Base-by-base conservation (phyloP, 2,797 vertebrate genomes). In the Hypotaenidia okinawae region DNA sequence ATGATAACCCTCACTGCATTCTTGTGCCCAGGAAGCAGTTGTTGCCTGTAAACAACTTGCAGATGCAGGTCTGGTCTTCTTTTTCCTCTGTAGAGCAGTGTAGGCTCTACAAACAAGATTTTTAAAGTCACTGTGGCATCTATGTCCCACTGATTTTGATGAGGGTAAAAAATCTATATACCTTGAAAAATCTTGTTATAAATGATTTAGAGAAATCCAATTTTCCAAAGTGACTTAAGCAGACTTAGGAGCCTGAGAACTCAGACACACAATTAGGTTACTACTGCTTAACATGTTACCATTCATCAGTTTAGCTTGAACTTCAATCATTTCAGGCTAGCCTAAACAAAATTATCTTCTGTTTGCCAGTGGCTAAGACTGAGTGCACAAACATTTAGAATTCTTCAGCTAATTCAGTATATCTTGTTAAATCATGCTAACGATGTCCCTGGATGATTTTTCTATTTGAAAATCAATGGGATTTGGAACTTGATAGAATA, bases 201-300 rank as follows among this genome's bases (percentile, higher is more conserved):
- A 93, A 95, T 90, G 90, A 95, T 93, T 87, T 95, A 17, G 67
- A 2, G 5, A 94, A 96, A 97, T 95, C 94, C 94, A 95, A 84
- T 97, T 97, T 96, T 95, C 88, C 85, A 70, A 95, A 94, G 86
- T 90, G 83, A 95, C 93, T 95, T 95, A 94, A 91, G 83, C 83
- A 94, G 93, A 88, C 80, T 94, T 94, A 90, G 84, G 28, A 87
- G 87, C 63, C 67, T 79, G 59, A 85, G 63, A 94, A 73, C 51
- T 90, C 83, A 95, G 55, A 76, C 30, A 16, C 43, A 95, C 74
- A 90, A 95, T 95, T 93, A 84, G 24, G 77, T 96, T 94, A 94
- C 92, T 79, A 63, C 35, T 2, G 9, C 61, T 92, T 84, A 90
- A 73, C 92, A 73, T 88, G 67, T 84, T 93, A 84, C 83, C 47